Evolutionary conservation across 2,888 invertebrate species (phyloP).

Genomic region (Napeogenes sylphis): DNA sequence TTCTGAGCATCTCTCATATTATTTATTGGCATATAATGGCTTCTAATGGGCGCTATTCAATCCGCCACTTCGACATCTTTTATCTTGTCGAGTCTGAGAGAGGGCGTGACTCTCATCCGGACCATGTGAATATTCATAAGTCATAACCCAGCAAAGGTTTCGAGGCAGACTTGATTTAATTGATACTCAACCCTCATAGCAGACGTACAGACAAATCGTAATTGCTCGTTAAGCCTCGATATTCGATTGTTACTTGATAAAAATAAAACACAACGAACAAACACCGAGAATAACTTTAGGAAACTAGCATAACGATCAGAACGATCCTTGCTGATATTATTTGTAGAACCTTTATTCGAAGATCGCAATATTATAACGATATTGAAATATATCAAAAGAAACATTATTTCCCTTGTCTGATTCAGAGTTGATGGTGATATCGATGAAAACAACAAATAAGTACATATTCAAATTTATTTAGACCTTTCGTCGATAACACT

Average conservation of each 20-base stretch:
- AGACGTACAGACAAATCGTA: conserved; percentile 63
- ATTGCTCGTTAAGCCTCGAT: conserved; percentile 72
- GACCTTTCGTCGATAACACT: conserved; percentile 68
- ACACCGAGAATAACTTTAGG: conserved; percentile 41
- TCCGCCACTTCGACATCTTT: conserved; percentile 70
- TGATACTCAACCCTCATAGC: conserved; percentile 53
- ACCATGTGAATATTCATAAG: conserved; percentile 69
- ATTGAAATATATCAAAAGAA: conserved; percentile 30
- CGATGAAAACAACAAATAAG: conserved; percentile 62
- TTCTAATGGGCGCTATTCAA: conserved; percentile 76
- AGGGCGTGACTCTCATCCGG: conserved; percentile 45
- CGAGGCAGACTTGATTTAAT: conserved; percentile 63
- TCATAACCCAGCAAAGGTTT: conserved; percentile 52
- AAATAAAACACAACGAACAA: conserved; percentile 57
- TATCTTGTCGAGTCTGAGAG: conserved; percentile 50
- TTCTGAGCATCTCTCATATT: conserved; percentile 65
- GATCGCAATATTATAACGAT: conserved; percentile 20
- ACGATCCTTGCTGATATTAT: conserved; percentile 36
- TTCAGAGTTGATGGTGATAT: conserved; percentile 61
- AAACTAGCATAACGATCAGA: conserved; percentile 21
- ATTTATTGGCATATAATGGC: conserved; percentile 76
- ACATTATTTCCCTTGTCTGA: conserved; percentile 30
- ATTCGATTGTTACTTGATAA: conserved; percentile 70
- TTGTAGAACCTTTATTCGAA: conserved; percentile 31
- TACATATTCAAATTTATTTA: conserved; percentile 70